These are phyloP conservation scores for Tylochromis polylepis DNA, from an alignment of 2,113 vertebrate species.

Conservation along the genomic window DNA sequence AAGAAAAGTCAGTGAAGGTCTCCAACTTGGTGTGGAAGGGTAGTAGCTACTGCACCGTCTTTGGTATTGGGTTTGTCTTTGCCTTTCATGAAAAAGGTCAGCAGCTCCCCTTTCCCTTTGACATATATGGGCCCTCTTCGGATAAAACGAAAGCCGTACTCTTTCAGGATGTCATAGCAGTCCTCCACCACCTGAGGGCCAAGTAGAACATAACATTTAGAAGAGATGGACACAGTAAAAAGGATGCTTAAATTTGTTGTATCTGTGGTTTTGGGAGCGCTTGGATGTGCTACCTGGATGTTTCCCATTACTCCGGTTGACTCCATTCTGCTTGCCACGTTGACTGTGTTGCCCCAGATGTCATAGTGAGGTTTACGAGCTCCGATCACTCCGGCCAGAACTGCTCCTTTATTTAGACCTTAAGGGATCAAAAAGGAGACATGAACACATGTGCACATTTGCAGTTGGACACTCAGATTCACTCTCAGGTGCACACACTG, in stretches of 20 bases:
- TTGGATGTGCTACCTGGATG: constrained; percentile 80
- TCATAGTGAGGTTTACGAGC: constrained; percentile 96
- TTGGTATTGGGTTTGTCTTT: constrained; percentile 80
- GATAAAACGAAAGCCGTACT: constrained; percentile 90
- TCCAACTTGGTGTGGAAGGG: constrained; percentile 87
- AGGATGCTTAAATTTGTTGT: not conserved
- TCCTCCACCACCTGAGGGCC: constrained; percentile 90
- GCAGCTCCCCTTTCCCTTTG: constrained; percentile 94
- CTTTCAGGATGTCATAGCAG: constrained; percentile 85
- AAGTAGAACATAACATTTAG: not conserved
- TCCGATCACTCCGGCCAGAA: constrained; percentile 91
- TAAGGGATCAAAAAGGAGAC: not conserved
- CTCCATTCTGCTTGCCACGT: constrained; percentile 97
- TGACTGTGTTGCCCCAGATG: constrained; percentile 97
- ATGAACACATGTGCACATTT: not conserved
- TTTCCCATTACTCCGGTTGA: constrained; percentile 96
- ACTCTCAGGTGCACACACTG: constrained; percentile 39
- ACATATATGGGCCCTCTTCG: constrained; percentile 89
- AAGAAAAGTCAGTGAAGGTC: constrained; percentile 73
- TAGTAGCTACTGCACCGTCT: constrained; percentile 68
- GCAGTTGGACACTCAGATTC: not conserved
- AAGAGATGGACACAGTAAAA: not conserved
- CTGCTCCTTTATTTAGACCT: constrained; percentile 94
- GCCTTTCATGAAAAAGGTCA: constrained; percentile 94
- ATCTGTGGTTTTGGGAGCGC: not conserved